A percentile compares a stretch with the other conserved stretches of the same genome.
Evolutionary conservation across 2,113 vertebrate species (phyloP).

Genomic region (Corythaixoides concolor): DNA sequence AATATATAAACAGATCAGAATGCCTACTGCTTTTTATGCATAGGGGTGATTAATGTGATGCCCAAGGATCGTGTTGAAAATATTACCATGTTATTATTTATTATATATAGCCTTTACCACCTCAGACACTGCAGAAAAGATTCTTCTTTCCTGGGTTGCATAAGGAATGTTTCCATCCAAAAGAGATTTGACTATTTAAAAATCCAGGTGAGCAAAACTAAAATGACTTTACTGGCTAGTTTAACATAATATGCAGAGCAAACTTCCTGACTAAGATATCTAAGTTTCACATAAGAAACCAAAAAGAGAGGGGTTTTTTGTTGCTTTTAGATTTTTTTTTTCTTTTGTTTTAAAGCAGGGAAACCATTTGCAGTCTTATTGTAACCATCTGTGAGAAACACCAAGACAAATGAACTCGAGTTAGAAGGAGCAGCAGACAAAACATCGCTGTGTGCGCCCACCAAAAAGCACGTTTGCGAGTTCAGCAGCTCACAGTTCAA

Average conservation of each 20-base stretch:
- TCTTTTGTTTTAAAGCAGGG: neutral
- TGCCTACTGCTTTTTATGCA: neutral
- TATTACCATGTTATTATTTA: neutral
- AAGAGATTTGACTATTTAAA: neutral
- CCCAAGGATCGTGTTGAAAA: neutral
- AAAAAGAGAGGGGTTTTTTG: neutral
- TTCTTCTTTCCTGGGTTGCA: neutral
- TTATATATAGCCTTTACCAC: neutral
- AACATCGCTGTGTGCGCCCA: neutral
- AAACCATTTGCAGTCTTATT: slow-evolving; percentile 21
- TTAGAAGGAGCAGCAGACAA: neutral
- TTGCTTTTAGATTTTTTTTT: neutral
- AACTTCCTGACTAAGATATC: neutral
- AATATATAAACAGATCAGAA: neutral
- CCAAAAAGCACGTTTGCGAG: neutral
- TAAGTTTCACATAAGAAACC: neutral
- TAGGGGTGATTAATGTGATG: neutral
- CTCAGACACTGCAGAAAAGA: neutral
- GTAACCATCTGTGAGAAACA: slow-evolving; percentile 33
- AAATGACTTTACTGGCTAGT: neutral
- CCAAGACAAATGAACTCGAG: neutral
- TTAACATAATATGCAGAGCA: neutral
- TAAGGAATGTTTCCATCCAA: neutral
- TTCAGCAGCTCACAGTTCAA: neutral
- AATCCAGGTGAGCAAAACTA: neutral